Base-by-base conservation (phyloP, 30 jellyfish, hydroid and myxozoan species). In the Aurelia aurita complex sp. Pacific region DNA sequence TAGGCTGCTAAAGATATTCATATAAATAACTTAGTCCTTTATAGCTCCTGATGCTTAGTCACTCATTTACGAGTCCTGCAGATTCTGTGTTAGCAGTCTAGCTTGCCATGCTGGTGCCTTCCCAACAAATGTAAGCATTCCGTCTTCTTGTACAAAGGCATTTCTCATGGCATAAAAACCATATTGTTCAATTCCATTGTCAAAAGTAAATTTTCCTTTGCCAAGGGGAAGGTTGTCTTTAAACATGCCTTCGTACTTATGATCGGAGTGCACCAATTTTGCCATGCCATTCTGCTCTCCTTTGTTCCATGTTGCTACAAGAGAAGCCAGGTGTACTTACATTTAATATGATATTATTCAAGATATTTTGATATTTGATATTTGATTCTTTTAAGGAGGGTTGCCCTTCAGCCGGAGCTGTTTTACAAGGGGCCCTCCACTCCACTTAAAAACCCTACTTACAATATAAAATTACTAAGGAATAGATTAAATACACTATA, bases 51-150 rank as follows among this genome's bases (percentile, higher is more conserved):
- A 23, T 23, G 29, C 29, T 23, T 23, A 23, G 57, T 9, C 57
- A 4, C 23, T n/a, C 33, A 63, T 18, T 13, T 63, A 6, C 72
- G 12, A n/a, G 3, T 10, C 10, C 15, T 63, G 2, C 15, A 13
- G 15, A 7, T 66, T 76, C 69, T 23, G 73, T 12, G 83, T 61
- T 33, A 85, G 43, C 76, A 76, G 18, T 29, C 17, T 65, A 2
- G 94, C 16, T n/a, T 54, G 83, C 98, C 98, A 92, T 43, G 17
- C 77, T 32, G 98, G 95, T 51, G 74, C 92, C 6, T 87, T 63
- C 12, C 97, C 97, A 60, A 92, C 92, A 65, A 86, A 18, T 65
- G 82, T 95, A 91, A 92, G 71, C 59, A 82, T 19, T 71, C 77
- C 77, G n/a, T 77, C 97, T 32, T 79, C 97, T 52, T 82, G 89